Percentiles rank a stretch among this genome's conserved stretches.
Conservation (phyloP, 1,140 invertebrate genomes). For the Drosophila lacteicornis region DNA sequence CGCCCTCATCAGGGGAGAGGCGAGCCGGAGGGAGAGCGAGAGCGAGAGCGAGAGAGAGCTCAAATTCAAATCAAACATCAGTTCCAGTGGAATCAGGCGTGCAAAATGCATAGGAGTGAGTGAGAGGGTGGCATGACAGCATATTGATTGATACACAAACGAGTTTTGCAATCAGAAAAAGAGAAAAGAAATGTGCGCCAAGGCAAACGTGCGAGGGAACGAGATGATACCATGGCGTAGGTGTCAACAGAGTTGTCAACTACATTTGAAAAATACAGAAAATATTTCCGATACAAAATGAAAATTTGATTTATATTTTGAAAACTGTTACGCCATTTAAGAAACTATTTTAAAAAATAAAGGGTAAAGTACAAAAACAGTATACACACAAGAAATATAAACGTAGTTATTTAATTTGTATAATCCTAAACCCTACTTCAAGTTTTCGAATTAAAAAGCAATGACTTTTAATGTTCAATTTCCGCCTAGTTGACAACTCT, state of each 20-base stretch:
- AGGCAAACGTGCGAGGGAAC: slow-evolving; percentile 18
- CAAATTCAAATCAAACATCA: slow-evolving; percentile 50
- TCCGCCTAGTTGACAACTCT: slow-evolving; percentile 38
- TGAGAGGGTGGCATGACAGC: slow-evolving; percentile 58
- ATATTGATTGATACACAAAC: slow-evolving; percentile 79
- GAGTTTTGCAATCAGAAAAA: slow-evolving; percentile 58
- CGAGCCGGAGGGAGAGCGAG: slow-evolving; percentile 11
- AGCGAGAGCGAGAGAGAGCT: slow-evolving; percentile 29
- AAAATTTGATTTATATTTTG: no score
- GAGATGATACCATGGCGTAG: slow-evolving; percentile 26
- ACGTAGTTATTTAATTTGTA: no score
- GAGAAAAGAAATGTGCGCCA: slow-evolving; percentile 13
- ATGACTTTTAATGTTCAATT: background rate
- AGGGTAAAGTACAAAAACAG: no score
- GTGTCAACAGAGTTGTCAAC: slow-evolving; percentile 38
- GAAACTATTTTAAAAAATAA: background rate
- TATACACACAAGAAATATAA: no score
- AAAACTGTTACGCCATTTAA: no score
- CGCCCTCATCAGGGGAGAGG: background rate
- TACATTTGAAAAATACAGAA: background rate
- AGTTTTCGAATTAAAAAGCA: no score
- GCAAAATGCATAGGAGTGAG: slow-evolving; percentile 41
- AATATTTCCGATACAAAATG: background rate
- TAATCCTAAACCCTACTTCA: no score
- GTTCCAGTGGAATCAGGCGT: slow-evolving; percentile 56